Conservation (phyloP, 2,797 vertebrate genomes). For the Clarias laeviceps region DNA sequence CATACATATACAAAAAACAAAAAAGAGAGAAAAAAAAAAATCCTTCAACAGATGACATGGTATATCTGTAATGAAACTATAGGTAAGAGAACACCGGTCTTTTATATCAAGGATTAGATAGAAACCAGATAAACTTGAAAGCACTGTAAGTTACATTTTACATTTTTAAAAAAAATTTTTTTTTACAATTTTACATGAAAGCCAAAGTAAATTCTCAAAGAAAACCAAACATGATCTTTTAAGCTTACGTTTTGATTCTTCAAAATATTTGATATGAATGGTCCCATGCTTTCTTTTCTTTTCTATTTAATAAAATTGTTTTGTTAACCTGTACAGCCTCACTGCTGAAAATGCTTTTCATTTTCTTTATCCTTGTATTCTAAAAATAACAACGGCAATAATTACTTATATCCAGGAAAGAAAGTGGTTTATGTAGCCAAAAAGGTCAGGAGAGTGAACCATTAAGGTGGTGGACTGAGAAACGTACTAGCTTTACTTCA, state of each 20-base stretch:
- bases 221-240: not conserved
- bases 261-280: not conserved
- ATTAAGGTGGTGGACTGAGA: too few relatives aligned
- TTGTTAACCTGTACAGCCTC: not conserved
- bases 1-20: not conserved
- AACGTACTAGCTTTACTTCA: too few relatives aligned
- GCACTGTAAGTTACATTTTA: not conserved
- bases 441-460: too few relatives aligned
- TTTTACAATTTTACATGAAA: not conserved
- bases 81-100: not conserved
- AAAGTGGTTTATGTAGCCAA: too few relatives aligned
- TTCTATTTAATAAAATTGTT: not conserved
- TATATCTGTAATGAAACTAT: not conserved
- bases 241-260: not conserved
- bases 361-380: not conserved
- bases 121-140: not conserved
- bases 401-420: too few relatives aligned
- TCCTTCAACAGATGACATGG: not conserved
- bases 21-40: not conserved
- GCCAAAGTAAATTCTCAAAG: not conserved
- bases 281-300: not conserved
- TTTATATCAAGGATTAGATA: not conserved
- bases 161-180: accelerated
- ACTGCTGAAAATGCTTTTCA: not conserved
- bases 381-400: not conserved